phyloP scores from a whole-genome alignment of 2,797 vertebrate genomes.

The Eleutherodactylus coqui region DNA sequence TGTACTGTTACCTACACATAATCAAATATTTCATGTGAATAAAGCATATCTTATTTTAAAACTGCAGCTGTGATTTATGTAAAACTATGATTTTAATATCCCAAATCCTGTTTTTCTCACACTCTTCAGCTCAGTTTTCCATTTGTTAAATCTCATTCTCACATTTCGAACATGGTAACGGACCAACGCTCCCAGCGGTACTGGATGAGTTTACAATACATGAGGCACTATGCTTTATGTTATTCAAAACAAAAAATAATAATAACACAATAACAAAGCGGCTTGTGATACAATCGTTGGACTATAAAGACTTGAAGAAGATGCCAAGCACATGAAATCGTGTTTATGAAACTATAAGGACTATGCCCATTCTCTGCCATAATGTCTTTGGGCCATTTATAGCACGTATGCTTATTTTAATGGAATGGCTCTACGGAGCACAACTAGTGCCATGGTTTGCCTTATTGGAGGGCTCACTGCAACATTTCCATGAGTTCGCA shows the following conservation, averaged over 20 bases:
- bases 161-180: slow-evolving; percentile 46
- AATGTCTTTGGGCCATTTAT: neutral
- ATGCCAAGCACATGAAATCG: neutral
- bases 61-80: slow-evolving; percentile 51
- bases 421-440: neutral
- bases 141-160: slow-evolving; percentile 58
- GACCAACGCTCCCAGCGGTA: slow-evolving; percentile 37
- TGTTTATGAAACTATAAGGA: neutral
- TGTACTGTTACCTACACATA: slow-evolving; percentile 46
- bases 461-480: no score
- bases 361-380: neutral
- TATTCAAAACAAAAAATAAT: slow-evolving; percentile 2
- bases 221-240: neutral
- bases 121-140: slow-evolving; percentile 55
- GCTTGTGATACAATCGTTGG: neutral
- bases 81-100: slow-evolving; percentile 53
- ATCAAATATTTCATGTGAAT: slow-evolving; percentile 36
- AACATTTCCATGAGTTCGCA: no score
- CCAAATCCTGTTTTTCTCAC: slow-evolving; percentile 54
- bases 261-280: neutral
- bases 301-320: neutral
- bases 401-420: neutral
- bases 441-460: neutral
- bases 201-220: slow-evolving; percentile 54
- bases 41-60: slow-evolving; percentile 32